These are phyloP conservation scores for Marmota monax DNA, from an alignment of 2,113 vertebrate genomes.

Conservation along the genomic window DNA sequence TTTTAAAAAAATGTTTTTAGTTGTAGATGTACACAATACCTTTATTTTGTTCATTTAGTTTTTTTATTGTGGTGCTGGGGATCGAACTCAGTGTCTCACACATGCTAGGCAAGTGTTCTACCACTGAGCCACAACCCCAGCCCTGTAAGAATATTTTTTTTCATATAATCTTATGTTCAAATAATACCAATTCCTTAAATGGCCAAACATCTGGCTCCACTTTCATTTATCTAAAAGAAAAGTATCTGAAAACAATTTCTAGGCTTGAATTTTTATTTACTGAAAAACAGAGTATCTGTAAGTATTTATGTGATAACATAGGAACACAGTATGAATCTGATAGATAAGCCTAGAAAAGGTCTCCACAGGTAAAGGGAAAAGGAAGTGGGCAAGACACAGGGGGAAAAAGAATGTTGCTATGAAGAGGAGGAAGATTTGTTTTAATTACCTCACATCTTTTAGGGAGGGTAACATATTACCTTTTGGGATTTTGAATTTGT, in stretches of 20 bases:
- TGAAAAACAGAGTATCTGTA: neutral
- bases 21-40: too few relatives aligned
- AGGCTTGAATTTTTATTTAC: conserved; percentile 9
- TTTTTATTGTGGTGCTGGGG: too few relatives aligned
- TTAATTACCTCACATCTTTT: neutral
- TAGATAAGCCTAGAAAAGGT: neutral
- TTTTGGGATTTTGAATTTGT: conserved; percentile 98
- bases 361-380: neutral
- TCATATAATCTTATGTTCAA: conserved; percentile 2
- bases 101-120: too few relatives aligned
- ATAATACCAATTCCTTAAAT: conserved; percentile 27
- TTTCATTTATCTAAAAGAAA: conserved; percentile 63
- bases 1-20: neutral
- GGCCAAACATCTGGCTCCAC: neutral
- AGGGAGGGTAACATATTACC: conserved; percentile 86
- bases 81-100: too few relatives aligned
- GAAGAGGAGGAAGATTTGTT: neutral
- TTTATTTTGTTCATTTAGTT: too few relatives aligned
- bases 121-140: too few relatives aligned
- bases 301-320: neutral
- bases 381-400: neutral
- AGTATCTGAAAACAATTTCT: conserved; percentile 56
- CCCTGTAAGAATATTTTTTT: neutral
- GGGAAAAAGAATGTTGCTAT: neutral
- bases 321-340: neutral